Percentiles rank a stretch among this genome's conserved stretches.
Conservation (phyloP, 2,113 vertebrate species). For the Rostratula benghalensis region DNA sequence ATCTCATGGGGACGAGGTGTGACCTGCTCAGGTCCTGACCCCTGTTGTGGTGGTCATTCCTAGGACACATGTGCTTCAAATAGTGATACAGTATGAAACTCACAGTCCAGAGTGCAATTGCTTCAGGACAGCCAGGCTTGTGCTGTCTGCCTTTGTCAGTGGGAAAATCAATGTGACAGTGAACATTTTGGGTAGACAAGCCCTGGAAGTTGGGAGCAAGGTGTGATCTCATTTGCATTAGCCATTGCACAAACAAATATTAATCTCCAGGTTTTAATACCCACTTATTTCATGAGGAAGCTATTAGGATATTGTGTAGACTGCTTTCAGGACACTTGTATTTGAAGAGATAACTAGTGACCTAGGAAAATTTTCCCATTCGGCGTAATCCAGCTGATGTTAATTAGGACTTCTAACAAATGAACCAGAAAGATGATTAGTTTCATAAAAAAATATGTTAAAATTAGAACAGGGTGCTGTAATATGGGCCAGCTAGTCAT, state of each 20-base stretch:
- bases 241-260: neutral
- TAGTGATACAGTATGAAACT: fast-evolving
- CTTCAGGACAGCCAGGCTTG: neutral
- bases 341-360: neutral
- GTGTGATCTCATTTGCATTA: neutral
- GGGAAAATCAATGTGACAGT: neutral
- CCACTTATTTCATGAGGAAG: neutral
- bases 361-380: neutral
- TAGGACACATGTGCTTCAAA: neutral
- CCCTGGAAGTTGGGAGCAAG: neutral
- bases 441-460: neutral
- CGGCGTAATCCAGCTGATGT: fast-evolving
- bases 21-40: neutral
- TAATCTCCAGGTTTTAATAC: neutral
- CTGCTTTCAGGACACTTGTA: neutral
- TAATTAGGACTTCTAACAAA: constrained; percentile 21
- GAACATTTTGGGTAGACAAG: neutral
- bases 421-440: neutral
- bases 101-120: neutral
- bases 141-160: neutral
- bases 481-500: neutral
- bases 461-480: constrained; percentile 30
- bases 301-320: neutral
- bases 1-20: neutral
- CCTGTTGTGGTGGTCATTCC: neutral